These are phyloP conservation scores for Zophobas morio DNA, from an alignment of 1,140 invertebrate species.

Conservation along the genomic window DNA sequence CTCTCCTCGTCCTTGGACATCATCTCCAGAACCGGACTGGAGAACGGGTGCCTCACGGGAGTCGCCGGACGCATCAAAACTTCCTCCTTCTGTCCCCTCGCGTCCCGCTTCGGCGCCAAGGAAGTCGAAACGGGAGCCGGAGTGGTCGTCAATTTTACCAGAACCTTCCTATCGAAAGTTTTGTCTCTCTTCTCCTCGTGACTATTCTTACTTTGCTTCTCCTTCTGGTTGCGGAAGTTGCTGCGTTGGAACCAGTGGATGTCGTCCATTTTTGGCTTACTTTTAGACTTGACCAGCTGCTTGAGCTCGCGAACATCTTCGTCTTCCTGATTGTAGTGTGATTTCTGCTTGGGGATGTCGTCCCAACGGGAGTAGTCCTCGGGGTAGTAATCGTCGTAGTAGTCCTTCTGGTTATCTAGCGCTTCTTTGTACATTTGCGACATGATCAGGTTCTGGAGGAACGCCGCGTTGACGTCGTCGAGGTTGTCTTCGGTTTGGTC, in stretches of 20 bases:
- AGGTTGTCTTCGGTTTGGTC: slow-evolving; percentile 65
- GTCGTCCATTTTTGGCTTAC: slow-evolving; percentile 47
- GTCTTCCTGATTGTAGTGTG: slow-evolving; percentile 68
- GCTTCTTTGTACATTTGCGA: slow-evolving; percentile 76
- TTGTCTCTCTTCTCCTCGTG: slow-evolving; percentile 49
- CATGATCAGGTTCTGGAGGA: slow-evolving; percentile 75
- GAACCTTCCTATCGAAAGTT: slow-evolving; percentile 57
- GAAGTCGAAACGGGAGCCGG: slow-evolving; percentile 51
- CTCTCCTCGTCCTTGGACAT: slow-evolving; percentile 65
- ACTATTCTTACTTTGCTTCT: slow-evolving; percentile 28
- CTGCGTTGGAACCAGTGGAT: slow-evolving; percentile 58
- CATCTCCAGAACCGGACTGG: slow-evolving; percentile 68
- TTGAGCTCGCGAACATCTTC: slow-evolving; percentile 75
- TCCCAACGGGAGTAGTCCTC: slow-evolving; percentile 67
- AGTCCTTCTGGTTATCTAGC: slow-evolving; percentile 60
- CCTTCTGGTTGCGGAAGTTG: slow-evolving; percentile 65
- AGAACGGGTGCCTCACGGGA: slow-evolving; percentile 68
- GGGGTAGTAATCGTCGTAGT: slow-evolving; percentile 56
- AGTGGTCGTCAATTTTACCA: slow-evolving; percentile 50
- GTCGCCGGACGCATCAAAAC: slow-evolving; percentile 73
- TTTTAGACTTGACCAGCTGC: slow-evolving; percentile 68
- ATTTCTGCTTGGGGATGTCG: slow-evolving; percentile 49
- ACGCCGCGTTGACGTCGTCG: slow-evolving; percentile 74
- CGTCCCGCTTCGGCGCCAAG: slow-evolving; percentile 53
- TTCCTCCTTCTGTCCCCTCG: slow-evolving; percentile 74